Percentiles rank a stretch among this genome's conserved stretches.
Evolutionary conservation across 92 coral and sea anemone genomes (phyloP).

Genomic region (Isaurus tuberculatus): DNA sequence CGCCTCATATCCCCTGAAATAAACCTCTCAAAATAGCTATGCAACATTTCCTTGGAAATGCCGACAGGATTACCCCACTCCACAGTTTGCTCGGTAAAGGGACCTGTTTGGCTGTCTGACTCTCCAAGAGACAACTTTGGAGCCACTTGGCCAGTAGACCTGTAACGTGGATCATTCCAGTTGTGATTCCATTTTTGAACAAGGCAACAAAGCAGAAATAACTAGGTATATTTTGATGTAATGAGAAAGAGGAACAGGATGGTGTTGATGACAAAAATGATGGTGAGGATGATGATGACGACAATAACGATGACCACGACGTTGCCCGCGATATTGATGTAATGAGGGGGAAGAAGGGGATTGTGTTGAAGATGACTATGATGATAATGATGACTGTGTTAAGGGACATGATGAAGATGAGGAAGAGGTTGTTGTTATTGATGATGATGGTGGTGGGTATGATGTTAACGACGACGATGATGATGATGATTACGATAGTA

Average conservation of each 20-base stretch:
- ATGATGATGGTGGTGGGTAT: background rate
- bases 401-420: background rate
- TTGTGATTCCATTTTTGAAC: background rate
- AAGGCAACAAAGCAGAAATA: background rate
- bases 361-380: too few species aligned
- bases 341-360: background rate
- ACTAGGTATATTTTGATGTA: background rate
- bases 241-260: background rate
- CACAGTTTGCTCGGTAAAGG: slow-evolving; percentile 50
- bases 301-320: background rate
- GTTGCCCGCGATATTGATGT: background rate
- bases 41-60: slow-evolving; percentile 67
- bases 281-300: background rate
- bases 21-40: slow-evolving; percentile 71
- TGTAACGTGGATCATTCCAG: background rate
- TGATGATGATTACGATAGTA: too few species aligned
- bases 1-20: slow-evolving; percentile 44
- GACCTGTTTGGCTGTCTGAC: slow-evolving; percentile 26
- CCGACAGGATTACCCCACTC: slow-evolving; percentile 82
- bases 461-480: background rate
- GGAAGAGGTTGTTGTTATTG: background rate
- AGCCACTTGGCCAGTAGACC: background rate
- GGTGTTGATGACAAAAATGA: background rate
- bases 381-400: background rate
- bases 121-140: slow-evolving; percentile 33